Conservation (phyloP, 2,888 invertebrate species). For the Seladonia tumulorum region DNA sequence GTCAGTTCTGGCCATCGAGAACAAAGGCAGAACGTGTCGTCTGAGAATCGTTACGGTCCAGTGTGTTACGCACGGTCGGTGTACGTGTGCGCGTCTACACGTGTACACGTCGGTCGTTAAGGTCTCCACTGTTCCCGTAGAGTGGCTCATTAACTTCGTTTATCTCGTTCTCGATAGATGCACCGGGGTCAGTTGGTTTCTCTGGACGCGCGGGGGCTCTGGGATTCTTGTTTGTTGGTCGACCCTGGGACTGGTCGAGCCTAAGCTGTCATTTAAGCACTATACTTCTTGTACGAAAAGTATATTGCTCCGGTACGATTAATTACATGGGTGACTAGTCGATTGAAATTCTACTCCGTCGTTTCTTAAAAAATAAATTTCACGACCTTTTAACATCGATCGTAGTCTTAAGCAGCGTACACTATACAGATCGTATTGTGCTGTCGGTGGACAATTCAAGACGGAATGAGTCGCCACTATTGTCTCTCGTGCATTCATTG, state of each 20-base stretch:
- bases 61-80: slow-evolving; percentile 42
- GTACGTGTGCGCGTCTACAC: slow-evolving; percentile 17
- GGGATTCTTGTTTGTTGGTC: neutral
- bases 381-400: neutral
- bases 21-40: slow-evolving; percentile 56
- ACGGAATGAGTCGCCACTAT: neutral
- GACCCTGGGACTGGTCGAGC: neutral
- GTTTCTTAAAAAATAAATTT: neutral
- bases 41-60: slow-evolving; percentile 42
- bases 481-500: neutral
- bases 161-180: slow-evolving; percentile 66
- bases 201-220: slow-evolving; percentile 27
- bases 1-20: slow-evolving; percentile 30
- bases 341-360: neutral
- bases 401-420: neutral
- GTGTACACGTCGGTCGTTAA: slow-evolving; percentile 57
- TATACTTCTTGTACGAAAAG: neutral
- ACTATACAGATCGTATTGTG: neutral
- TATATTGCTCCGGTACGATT: neutral
- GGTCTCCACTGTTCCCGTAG: slow-evolving; percentile 65
- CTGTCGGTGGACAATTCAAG: neutral
- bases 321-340: neutral
- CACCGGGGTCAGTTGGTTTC: slow-evolving; percentile 52
- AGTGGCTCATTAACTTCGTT: slow-evolving; percentile 70
- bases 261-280: neutral